Evolutionary conservation across 2,113 vertebrate species (phyloP), one percentile per base, ranked within the genome.

Genomic region (Nycticebus coucang): DNA sequence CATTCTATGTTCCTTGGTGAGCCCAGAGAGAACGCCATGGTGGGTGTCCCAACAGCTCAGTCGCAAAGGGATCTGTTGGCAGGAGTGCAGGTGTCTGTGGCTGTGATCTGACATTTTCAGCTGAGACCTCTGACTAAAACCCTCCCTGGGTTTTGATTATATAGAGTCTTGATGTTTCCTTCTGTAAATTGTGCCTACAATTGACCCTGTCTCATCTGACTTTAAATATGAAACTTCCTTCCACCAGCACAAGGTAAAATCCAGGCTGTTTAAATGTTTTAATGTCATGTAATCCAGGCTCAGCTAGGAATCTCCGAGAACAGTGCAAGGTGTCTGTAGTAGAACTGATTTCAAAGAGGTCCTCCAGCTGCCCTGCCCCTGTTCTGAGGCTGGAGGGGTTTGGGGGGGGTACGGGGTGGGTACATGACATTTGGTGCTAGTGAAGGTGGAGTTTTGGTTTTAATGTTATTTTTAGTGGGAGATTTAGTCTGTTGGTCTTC

Each of bases 41-140:
- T 59, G n/a, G 91, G 79, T 62, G 35, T 96, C 92, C 92, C 71
- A 10, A 88, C 92, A 93, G 82, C 60, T 59, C 62, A 10, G 7
- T 82, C 72, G 11, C 0, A 0, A 45, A 93, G 90, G 93, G 93
- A 82, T 69, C 59, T 88, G 72, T 68, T 60, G 95, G 64, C n/a
- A 78, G 80, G 89, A 92, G 37, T 45, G 85, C 79, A 37, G 69
- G 59, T 50, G 22, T 69, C 28, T 81, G 21, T 77, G 81, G 33
- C 68, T 81, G 1, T 95, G 89, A 87, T 92, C 89, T 97, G 91
- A 89, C 7, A 12, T 74, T 95, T 93, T 91, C 93, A 97, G 15
- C 97, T 96, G 94, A 97, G 95, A 78, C 96, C 21, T 91, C 77
- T 93, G 62, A 66, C 55, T 55, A 68, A 81, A 94, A 45, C 30